Evolutionary conservation across 2,797 vertebrate genomes (phyloP).

Genomic region (Tarsius wallacei): DNA sequence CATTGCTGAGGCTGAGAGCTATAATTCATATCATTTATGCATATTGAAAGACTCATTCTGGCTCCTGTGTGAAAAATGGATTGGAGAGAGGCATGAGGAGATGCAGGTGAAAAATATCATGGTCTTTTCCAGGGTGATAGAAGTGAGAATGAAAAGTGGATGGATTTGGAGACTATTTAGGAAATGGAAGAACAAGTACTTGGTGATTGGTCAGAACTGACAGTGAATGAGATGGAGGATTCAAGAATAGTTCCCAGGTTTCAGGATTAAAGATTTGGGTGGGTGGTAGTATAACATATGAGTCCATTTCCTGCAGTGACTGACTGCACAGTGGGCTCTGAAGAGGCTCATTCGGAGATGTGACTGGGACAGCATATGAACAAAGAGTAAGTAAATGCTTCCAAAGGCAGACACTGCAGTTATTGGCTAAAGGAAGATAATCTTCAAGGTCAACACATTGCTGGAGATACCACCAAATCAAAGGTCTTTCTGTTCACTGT

Average conservation of each 20-base stretch:
- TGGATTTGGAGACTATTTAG: neutral
- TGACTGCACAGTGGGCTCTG: neutral
- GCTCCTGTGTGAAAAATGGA: neutral
- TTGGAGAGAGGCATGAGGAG: neutral
- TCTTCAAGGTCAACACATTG: neutral
- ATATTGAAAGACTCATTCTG: neutral
- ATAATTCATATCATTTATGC: no score
- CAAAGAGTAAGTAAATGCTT: neutral
- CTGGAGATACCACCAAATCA: neutral
- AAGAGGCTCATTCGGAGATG: neutral
- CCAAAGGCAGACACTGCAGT: neutral
- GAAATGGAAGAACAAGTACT: neutral
- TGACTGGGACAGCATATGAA: neutral
- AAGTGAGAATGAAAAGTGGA: neutral
- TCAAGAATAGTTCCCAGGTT: neutral
- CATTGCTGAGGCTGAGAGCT: neutral
- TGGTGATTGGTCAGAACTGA: neutral
- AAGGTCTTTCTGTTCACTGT: neutral
- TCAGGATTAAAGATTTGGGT: neutral
- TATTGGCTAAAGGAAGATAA: neutral
- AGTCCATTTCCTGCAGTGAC: neutral
- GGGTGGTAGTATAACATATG: rapidly evolving
- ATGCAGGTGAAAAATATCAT: neutral
- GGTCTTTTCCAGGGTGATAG: neutral
- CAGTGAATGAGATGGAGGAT: neutral